Evolutionary conservation across 1,140 invertebrate species (phyloP).

Genomic region (Trigoniulus corallinus): DNA sequence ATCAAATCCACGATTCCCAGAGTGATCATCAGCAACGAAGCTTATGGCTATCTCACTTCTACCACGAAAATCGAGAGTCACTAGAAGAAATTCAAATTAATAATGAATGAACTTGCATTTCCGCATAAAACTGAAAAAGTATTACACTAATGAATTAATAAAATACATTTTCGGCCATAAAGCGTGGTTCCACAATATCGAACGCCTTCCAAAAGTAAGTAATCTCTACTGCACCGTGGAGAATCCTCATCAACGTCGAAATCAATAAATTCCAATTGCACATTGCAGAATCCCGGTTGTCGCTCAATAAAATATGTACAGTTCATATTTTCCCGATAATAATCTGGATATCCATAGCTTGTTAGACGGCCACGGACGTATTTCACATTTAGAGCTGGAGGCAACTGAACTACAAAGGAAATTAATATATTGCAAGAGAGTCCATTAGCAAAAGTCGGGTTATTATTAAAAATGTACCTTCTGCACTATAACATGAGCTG

Average conservation of each 20-base stretch:
- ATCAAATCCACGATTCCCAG: not conserved
- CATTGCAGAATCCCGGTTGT: not conserved
- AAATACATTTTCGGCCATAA: not conserved
- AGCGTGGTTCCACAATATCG: not conserved
- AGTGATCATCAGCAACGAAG: not conserved
- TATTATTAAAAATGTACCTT: not conserved
- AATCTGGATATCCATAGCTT: slow-evolving; percentile 7
- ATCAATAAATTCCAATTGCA: not conserved
- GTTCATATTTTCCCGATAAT: not conserved
- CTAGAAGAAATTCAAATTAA: not conserved
- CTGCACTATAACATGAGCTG: not conserved
- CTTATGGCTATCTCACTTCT: not conserved
- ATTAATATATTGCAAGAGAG: not conserved
- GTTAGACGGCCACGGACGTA: not conserved
- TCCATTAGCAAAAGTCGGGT: not conserved
- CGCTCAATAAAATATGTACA: slow-evolving; percentile 1
- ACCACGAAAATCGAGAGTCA: not conserved
- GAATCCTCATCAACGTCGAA: not conserved
- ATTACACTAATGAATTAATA: not conserved
- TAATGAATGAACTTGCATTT: not conserved
- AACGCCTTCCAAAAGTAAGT: not conserved
- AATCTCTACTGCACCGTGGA: not conserved
- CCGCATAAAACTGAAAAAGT: not conserved
- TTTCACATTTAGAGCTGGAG: not conserved
- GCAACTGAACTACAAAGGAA: not conserved